Evolutionary conservation across 35 echinoderm and acorn worm genomes (phyloP).

Genomic region (Strongylocentrotus purpuratus): DNA sequence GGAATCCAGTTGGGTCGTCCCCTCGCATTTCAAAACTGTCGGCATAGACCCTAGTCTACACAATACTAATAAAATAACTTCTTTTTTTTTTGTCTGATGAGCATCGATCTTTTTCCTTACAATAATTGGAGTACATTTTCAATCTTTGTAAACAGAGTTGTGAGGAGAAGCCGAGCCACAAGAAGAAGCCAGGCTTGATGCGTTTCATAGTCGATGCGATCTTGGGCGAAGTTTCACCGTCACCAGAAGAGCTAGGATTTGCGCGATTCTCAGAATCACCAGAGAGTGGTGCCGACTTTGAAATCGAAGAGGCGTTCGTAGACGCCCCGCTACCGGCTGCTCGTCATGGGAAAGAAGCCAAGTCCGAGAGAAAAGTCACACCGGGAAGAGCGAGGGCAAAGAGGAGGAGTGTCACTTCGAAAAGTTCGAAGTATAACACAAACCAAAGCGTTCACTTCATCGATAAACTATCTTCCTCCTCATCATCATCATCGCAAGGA

Average conservation of each 20-base stretch:
- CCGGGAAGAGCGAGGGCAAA: not conserved
- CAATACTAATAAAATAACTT: no score
- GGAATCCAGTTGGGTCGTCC: no score
- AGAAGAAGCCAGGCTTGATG: not conserved
- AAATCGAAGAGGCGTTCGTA: not conserved
- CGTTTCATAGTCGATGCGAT: not conserved
- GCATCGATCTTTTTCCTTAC: no score
- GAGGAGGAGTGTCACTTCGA: not conserved
- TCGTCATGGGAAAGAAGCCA: not conserved
- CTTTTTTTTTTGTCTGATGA: not conserved
- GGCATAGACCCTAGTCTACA: no score
- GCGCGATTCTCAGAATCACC: not conserved
- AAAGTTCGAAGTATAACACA: not conserved
- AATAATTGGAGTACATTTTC: not conserved
- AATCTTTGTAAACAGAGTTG: not conserved
- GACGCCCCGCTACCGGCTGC: not conserved
- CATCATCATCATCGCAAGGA: not conserved
- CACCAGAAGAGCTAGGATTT: not conserved
- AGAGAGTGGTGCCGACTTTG: not conserved
- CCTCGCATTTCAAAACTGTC: no score
- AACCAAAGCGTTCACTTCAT: not conserved
- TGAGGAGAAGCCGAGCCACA: not conserved
- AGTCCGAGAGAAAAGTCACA: not conserved
- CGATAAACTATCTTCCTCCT: not conserved
- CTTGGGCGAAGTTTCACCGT: not conserved